Evolutionary conservation across 2,113 vertebrate genomes (phyloP).

Genomic region (Ciconia stormi): DNA sequence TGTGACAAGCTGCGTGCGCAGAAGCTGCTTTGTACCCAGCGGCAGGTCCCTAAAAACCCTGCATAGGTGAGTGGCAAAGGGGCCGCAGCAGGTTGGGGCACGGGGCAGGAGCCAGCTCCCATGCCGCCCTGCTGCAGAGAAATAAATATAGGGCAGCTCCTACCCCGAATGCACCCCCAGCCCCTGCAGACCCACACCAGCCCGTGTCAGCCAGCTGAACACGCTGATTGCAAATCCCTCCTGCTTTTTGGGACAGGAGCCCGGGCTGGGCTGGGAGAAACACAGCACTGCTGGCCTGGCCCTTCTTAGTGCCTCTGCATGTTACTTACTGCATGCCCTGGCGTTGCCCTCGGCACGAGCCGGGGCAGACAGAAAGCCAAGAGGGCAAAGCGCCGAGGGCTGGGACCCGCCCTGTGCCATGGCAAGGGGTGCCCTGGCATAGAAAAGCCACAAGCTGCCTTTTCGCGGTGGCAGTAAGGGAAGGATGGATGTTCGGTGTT

Average conservation of each 20-base stretch:
- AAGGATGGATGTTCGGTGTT: background rate
- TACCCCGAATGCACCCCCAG: fast-evolving
- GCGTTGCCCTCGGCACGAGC: fast-evolving
- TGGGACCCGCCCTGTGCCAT: fast-evolving
- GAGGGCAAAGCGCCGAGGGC: background rate
- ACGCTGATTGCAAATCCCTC: background rate
- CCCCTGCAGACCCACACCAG: background rate
- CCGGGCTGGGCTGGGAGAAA: background rate
- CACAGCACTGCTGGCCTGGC: background rate
- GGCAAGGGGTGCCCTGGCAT: background rate
- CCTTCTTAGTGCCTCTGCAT: background rate
- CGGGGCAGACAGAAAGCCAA: background rate
- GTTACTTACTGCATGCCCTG: fast-evolving
- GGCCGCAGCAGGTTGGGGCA: fast-evolving
- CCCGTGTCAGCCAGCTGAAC: fast-evolving
- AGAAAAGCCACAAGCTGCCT: background rate
- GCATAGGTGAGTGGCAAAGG: background rate
- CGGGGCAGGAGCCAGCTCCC: background rate
- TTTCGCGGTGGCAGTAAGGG: background rate
- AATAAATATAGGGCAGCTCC: background rate
- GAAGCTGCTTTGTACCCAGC: background rate
- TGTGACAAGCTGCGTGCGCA: fast-evolving
- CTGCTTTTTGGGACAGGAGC: background rate
- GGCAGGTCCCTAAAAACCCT: background rate
- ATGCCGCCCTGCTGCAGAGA: background rate